Percentiles rank a stretch among this genome's conserved stretches.
Conservation (phyloP, 2,888 invertebrate species). For the Perizoma flavofasciatum region DNA sequence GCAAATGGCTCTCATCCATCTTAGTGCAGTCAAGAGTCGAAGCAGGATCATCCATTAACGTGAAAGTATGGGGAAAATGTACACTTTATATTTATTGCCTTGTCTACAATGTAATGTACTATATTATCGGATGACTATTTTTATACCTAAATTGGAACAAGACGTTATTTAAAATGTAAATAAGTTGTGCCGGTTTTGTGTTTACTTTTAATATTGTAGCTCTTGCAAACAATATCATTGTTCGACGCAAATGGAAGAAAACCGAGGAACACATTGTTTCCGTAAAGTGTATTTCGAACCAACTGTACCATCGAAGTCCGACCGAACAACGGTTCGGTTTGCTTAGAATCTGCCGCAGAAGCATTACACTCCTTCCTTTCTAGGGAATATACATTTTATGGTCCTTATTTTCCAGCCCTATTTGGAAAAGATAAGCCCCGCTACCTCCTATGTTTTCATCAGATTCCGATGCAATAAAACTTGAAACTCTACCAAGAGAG, state of each 20-base stretch:
- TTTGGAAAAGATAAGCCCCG: conserved; percentile 6
- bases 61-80: conserved; percentile 49
- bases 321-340: not conserved
- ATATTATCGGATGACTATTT: conserved; percentile 22
- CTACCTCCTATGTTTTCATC: not conserved
- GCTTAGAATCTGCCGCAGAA: conserved; percentile 3
- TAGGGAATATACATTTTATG: not conserved
- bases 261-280: conserved; percentile 17
- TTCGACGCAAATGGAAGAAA: conserved; percentile 16
- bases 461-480: conserved; percentile 15
- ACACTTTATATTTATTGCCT: conserved; percentile 43
- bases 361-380: not conserved
- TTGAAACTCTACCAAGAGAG: conserved; percentile 18
- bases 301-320: too few species aligned
- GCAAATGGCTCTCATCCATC: conserved; percentile 58
- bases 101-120: conserved; percentile 8
- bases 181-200: not conserved
- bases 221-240: conserved; percentile 17
- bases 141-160: conserved; percentile 11
- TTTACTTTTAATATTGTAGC: conserved; percentile 1
- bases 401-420: not conserved
- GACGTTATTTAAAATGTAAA: not conserved
- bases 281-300: not conserved
- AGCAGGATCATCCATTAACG: conserved; percentile 54
- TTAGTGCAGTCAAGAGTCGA: conserved; percentile 53